phyloP scores from a whole-genome alignment of 2,113 vertebrate species.

The Sylvilagus bachmani region DNA sequence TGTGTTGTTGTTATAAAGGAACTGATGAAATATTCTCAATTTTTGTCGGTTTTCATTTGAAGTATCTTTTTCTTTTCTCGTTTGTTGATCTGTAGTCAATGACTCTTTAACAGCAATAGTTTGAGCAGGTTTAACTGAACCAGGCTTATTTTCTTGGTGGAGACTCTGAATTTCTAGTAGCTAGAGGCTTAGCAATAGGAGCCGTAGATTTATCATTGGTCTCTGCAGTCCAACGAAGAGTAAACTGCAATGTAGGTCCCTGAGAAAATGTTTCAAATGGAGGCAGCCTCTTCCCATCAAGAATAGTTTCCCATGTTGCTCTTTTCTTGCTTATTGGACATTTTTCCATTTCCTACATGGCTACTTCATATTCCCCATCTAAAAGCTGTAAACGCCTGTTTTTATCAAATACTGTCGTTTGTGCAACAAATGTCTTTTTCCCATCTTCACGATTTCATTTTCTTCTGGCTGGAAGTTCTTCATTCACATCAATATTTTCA shows the following conservation, averaged over 20 bases:
- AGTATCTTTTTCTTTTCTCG: constrained; percentile 95
- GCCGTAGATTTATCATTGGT: constrained; percentile 95
- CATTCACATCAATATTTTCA: constrained; percentile 97
- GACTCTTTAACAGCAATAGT: constrained; percentile 97
- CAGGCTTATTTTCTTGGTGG: constrained; percentile 95
- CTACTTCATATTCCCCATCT: no score
- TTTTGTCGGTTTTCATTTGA: constrained; percentile 96
- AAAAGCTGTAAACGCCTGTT: no score
- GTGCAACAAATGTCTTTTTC: constrained; percentile 96
- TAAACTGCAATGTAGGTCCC: constrained; percentile 99
- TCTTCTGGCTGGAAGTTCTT: constrained; percentile 94
- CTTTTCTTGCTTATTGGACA: no score
- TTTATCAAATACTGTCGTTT: constrained; percentile 99
- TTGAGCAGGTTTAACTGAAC: constrained; percentile 94
- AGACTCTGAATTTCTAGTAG: constrained; percentile 96
- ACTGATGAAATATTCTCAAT: constrained; percentile 99
- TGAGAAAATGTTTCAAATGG: constrained; percentile 99
- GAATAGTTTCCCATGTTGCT: no score
- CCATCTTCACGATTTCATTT: constrained; percentile 97
- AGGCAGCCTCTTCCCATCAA: constrained; percentile 98
- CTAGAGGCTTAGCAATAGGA: constrained; percentile 96
- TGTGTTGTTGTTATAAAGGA: constrained; percentile 98
- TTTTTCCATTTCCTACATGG: no score
- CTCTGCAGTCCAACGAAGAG: constrained; percentile 97
- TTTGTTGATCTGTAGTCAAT: constrained; percentile 93